Percentiles rank a stretch among this genome's conserved stretches.
Evolutionary conservation across 2,113 vertebrate genomes (phyloP).

Genomic region (Hyaena hyaena): DNA sequence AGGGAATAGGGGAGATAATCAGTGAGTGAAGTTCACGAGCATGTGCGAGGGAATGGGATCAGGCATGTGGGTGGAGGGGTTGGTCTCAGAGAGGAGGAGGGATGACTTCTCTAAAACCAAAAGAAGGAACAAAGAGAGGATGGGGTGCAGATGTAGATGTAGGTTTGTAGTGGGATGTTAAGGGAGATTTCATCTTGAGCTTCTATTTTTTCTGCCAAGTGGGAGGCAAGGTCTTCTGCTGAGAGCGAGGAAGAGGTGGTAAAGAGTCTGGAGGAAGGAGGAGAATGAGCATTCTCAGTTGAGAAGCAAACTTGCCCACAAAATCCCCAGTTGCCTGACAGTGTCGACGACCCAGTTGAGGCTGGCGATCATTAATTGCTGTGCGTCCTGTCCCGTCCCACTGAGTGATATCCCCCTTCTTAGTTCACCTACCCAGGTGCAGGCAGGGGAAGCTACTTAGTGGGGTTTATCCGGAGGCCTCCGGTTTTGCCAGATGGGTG

Average conservation of each 20-base stretch:
- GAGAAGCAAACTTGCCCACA: slow-evolving; percentile 39
- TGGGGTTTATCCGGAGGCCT: background rate
- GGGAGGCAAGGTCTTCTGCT: slow-evolving; percentile 76
- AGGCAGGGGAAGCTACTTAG: background rate
- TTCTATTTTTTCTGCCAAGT: slow-evolving; percentile 79
- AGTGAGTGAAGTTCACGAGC: background rate
- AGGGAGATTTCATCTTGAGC: slow-evolving; percentile 73
- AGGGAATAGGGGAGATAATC: background rate
- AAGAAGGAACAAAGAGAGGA: slow-evolving; percentile 64
- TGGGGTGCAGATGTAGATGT: slow-evolving; percentile 69
- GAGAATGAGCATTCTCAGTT: slow-evolving; percentile 21
- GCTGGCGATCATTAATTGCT: background rate
- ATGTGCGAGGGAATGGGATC: background rate
- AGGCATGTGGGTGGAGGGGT: slow-evolving; percentile 47
- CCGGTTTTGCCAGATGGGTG: background rate
- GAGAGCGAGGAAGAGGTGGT: slow-evolving; percentile 62
- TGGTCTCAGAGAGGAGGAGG: slow-evolving; percentile 57
- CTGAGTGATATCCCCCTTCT: background rate
- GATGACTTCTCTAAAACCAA: slow-evolving; percentile 52
- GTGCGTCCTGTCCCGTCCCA: background rate
- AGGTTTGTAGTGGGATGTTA: slow-evolving; percentile 75
- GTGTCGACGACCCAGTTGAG: background rate
- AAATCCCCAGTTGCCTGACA: background rate
- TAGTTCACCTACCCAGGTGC: background rate
- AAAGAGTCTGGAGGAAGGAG: slow-evolving; percentile 53